Base-by-base conservation (phyloP, 2,797 vertebrate genomes). In the Clarias laeviceps region DNA sequence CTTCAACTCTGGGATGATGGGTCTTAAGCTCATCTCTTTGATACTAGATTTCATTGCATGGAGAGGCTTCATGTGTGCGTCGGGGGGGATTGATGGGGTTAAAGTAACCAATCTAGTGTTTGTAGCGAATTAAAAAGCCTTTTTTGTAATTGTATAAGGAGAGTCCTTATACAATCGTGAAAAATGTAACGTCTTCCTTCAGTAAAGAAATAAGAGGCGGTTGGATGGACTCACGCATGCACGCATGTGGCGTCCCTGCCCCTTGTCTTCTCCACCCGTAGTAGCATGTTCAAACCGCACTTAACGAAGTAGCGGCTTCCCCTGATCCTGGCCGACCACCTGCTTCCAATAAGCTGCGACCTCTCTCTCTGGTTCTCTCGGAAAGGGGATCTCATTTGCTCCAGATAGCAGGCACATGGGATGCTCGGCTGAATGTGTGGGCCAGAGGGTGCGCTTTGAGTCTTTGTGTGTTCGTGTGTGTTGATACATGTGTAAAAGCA, bases 251-350 rank as follows among this genome's bases (percentile, higher is more conserved):
- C 27, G 34, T 70, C 27, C 27, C 74, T 72, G 64, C 56, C 87
- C 90, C 86, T 73, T 92, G 88, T 92, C 93, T 92, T 93, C 82
- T 84, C 89, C 87, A 89, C 92, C 88, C 89, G 85, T 92, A 92
- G 88, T 95, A 93, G 92, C 90, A 91, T 93, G 91, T 94, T 95
- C 90, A 93, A 94, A 95, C 89, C 92, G 89, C 86, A 91, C 92
- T 91, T 94, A 93, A 93, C 94, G 91, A 94, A 95, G 93, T 91
- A 91, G 93, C 92, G 94, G 94, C 94, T 94, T 94, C 92, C 89
- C 93, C 95, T 90, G 88, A 93, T 93, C 93, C 90, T 80, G 91
- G 92, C 91, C 92, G 90, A 93, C 91, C 92, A 93, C 93, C 92
- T 95, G 92, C 93, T 95, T 93, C 91, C 92, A 94, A 94, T 94